Base-by-base conservation (phyloP, 2,888 invertebrate genomes). In the Rhingia campestris region DNA sequence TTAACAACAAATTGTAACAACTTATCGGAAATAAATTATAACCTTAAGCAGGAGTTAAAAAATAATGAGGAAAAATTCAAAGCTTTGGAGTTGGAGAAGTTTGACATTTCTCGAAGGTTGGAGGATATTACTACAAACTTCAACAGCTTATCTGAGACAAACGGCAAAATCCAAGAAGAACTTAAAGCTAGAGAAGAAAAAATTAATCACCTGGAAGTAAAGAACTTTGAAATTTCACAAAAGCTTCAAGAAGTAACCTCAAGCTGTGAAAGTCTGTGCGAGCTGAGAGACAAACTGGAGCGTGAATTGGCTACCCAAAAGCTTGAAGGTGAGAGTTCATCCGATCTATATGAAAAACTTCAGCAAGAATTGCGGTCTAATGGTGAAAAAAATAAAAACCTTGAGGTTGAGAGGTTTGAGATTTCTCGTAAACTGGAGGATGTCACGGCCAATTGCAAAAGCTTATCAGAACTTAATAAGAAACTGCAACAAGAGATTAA, bases 401-500 rank as follows among this genome's bases (percentile, higher is more conserved):
- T 93, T 4, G 92, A 93, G 82, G 49, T 10, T 0, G 51, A 66
- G 10, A 75, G 64, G 3, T 49, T 64, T 35, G 93, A 93, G 86
- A 89, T 94, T 0, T 92, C 93, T 87, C 92, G 92, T 14, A 93
- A 94, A 54, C 88, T 93, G 4, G 92, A 93, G 87, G 92, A 93
- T 76, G 92, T 90, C 91, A 54, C 92, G 86, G 92, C 54, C 58
- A 86, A 76, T n/a, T 61, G 88, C 43, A 88, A 88, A 12, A 76
- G 81, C 0, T 64, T 89, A 12, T 88, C 88, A 35, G 87, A 69
- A 10, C 89, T 89, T 59, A 41, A 1, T 30, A 66, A 59, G 3
- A 93, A 93, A 70, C 90, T 93, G 14, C 94, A 95, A 90, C 88
- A 92, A 5, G 94, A 95, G 88, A 88, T 94, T 49, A 93, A 94